These are phyloP conservation scores for Scartelaos histophorus DNA, from an alignment of 2,113 vertebrate genomes.

Conservation along the genomic window DNA sequence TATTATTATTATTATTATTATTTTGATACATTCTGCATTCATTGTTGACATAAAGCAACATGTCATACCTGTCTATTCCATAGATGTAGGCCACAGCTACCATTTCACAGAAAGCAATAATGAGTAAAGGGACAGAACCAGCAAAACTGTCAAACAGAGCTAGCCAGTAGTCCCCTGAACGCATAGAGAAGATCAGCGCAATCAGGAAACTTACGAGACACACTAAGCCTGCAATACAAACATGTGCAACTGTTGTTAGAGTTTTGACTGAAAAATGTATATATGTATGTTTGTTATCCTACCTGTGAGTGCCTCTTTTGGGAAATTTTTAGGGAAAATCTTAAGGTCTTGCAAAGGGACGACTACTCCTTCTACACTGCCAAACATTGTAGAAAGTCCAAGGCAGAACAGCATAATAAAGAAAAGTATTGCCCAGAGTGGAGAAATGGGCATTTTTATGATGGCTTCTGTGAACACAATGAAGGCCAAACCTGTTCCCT, in stretches of 20 bases:
- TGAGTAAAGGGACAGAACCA: conserved; percentile 83
- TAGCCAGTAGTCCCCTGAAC: conserved; percentile 87
- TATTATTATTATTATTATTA: no score
- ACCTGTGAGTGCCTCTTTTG: conserved; percentile 88
- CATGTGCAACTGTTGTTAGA: background rate
- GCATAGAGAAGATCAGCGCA: conserved; percentile 81
- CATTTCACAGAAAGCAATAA: conserved; percentile 87
- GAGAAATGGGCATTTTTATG: conserved; percentile 90
- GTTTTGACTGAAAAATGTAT: background rate
- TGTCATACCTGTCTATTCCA: conserved; percentile 82
- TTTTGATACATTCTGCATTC: background rate
- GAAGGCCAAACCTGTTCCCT: conserved; percentile 94
- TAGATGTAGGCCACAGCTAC: conserved; percentile 82
- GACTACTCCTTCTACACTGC: conserved; percentile 89
- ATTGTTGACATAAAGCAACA: background rate
- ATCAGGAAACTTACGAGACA: conserved; percentile 75
- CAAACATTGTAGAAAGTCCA: conserved; percentile 97
- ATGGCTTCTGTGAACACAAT: conserved; percentile 98
- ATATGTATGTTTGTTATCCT: background rate
- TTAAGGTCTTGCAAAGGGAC: conserved; percentile 88
- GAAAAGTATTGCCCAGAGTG: conserved; percentile 93
- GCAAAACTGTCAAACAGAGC: conserved; percentile 82
- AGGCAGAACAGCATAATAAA: conserved; percentile 98
- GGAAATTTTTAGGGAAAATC: conserved; percentile 78
- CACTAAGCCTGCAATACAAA: conserved; percentile 70